Evolutionary conservation across 2,797 vertebrate genomes (phyloP).

Genomic region (Amniataba percoides): DNA sequence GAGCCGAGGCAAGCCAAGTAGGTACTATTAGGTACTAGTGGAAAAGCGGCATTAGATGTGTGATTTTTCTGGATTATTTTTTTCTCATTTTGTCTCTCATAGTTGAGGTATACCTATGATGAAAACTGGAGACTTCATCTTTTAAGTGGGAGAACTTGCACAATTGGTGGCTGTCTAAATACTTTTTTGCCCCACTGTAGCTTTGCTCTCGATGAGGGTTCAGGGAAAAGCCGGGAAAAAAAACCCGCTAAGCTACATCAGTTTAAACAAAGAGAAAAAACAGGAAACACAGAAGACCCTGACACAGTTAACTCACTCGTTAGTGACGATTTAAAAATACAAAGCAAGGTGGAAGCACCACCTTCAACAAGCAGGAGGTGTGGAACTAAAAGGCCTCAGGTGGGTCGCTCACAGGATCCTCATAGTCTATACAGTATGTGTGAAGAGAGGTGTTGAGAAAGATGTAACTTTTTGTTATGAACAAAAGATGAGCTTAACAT

Average conservation of each 20-base stretch:
- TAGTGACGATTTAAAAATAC: background rate
- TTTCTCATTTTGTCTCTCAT: too few relatives aligned
- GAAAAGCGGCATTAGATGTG: too few relatives aligned
- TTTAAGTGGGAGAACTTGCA: too few relatives aligned
- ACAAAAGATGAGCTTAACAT: background rate
- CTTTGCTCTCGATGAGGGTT: background rate
- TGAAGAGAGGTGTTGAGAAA: constrained; percentile 3
- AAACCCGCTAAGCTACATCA: background rate
- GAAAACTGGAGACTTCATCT: too few relatives aligned
- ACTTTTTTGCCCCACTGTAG: too few relatives aligned
- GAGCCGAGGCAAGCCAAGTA: too few relatives aligned
- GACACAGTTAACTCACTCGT: background rate
- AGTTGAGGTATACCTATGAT: too few relatives aligned
- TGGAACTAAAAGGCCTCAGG: background rate
- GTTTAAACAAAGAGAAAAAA: background rate
- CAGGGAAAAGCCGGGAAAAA: too few relatives aligned
- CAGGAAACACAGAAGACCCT: background rate
- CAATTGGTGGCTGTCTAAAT: too few relatives aligned
- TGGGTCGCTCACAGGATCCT: background rate
- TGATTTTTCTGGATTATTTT: too few relatives aligned
- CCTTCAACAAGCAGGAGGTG: background rate
- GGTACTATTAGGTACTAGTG: too few relatives aligned
- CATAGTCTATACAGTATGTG: background rate
- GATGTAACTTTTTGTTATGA: background rate
- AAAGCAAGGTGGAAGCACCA: background rate